phyloP scores from a whole-genome alignment of 2,888 invertebrate species.

The Harpagoxenus sublaevis region DNA sequence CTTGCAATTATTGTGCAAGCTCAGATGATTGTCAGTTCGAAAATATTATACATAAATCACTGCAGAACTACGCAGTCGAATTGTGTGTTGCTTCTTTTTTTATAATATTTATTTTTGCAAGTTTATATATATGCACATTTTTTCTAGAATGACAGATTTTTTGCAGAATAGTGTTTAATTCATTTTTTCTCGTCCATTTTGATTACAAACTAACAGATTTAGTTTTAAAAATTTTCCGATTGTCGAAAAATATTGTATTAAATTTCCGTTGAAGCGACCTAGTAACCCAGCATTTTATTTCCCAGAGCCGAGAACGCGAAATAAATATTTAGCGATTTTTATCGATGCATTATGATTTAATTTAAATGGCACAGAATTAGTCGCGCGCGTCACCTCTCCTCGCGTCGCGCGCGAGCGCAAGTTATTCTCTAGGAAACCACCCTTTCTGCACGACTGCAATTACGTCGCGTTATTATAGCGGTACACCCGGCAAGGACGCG shows the following conservation, averaged over 20 bases:
- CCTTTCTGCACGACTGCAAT: background rate
- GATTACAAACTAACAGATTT: background rate
- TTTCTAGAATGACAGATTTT: background rate
- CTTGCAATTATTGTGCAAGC: too few relatives aligned
- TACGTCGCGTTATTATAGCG: background rate
- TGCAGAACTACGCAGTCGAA: too few relatives aligned
- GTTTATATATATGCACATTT: background rate
- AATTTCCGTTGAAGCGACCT: background rate
- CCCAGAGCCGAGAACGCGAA: background rate
- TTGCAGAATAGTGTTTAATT: background rate
- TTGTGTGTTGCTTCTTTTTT: background rate
- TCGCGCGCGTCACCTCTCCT: background rate
- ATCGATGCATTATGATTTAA: conserved; percentile 20
- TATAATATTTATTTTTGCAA: background rate
- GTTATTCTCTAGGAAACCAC: background rate
- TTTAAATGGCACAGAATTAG: conserved; percentile 19
- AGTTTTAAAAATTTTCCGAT: background rate
- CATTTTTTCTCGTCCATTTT: background rate
- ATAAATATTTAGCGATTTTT: conserved; percentile 25
- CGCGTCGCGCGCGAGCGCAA: background rate
- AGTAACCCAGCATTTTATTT: background rate
- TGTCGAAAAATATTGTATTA: background rate
- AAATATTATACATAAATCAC: background rate
- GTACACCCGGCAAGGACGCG: background rate
- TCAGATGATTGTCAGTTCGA: background rate